Percentiles rank a stretch among this genome's conserved stretches.
Conservation (phyloP, 2,113 vertebrate species). For the Aplodontia rufa region DNA sequence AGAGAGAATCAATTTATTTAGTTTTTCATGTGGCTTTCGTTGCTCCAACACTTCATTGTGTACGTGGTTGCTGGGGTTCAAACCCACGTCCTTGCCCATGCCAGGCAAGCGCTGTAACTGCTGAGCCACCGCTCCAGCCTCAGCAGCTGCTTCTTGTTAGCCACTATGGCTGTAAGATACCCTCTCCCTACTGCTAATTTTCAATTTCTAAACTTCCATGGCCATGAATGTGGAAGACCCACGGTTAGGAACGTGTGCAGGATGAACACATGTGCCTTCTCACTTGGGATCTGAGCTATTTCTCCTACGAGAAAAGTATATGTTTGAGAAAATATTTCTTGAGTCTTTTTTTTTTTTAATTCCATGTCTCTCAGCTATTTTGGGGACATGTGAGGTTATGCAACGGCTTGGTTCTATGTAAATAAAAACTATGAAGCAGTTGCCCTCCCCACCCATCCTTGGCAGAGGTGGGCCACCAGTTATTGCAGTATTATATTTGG, state of each 20-base stretch:
- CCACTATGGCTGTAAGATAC: neutral
- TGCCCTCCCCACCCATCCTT: neutral
- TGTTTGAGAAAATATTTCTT: neutral
- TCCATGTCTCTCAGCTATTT: neutral
- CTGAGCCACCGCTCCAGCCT: no score
- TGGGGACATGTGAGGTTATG: neutral
- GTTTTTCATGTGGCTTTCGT: no score
- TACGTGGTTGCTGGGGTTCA: no score
- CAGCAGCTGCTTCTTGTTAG: neutral
- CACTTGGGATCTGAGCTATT: neutral
- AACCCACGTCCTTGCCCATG: no score
- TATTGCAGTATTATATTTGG: slow-evolving; percentile 44
- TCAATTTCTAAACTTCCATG: neutral
- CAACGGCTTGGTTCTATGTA: neutral
- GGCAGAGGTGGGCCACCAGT: neutral
- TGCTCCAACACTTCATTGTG: no score
- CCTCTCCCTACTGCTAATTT: neutral
- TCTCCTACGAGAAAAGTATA: neutral
- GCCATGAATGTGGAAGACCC: neutral
- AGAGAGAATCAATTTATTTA: no score
- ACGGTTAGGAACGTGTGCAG: no score
- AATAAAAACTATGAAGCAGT: neutral
- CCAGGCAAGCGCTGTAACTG: no score
- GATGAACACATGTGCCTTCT: neutral
- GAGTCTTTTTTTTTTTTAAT: neutral